These are phyloP conservation scores for Sthenelais limicola DNA, from an alignment of 2,888 invertebrate species.

Conservation along the genomic window DNA sequence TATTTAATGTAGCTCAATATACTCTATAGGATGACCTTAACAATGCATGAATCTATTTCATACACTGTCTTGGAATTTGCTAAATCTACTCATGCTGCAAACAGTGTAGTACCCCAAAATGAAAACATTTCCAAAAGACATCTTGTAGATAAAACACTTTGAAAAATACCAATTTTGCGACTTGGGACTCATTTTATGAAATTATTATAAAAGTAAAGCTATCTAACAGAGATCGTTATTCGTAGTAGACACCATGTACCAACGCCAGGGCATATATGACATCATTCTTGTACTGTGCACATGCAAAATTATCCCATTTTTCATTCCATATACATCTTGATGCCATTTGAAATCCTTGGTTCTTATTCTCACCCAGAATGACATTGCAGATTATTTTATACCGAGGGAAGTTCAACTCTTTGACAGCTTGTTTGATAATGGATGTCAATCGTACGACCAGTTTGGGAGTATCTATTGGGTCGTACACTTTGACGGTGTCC, in stretches of 20 bases:
- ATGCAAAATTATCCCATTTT: not conserved
- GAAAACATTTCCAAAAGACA: too few relatives aligned
- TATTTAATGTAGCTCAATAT: too few relatives aligned
- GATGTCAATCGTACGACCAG: not conserved
- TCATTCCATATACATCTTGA: conserved; percentile 27
- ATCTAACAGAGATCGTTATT: too few relatives aligned
- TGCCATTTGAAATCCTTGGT: conserved; percentile 22
- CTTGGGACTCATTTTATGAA: too few relatives aligned
- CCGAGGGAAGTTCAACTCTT: conserved; percentile 1
- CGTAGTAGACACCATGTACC: conserved; percentile 24
- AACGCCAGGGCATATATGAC: not conserved
- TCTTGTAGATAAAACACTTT: too few relatives aligned
- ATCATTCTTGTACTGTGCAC: conserved; percentile 12
- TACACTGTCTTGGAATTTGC: too few relatives aligned
- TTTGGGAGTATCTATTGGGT: not conserved
- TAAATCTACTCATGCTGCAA: too few relatives aligned
- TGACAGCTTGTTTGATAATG: conserved; percentile 21
- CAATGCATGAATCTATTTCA: too few relatives aligned
- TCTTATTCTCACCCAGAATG: conserved; percentile 8
- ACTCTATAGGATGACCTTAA: too few relatives aligned
- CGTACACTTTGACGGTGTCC: conserved; percentile 12
- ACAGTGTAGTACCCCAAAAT: too few relatives aligned
- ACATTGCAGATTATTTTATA: conserved; percentile 10
- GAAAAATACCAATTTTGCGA: too few relatives aligned
- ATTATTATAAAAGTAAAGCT: too few relatives aligned